These are phyloP conservation scores for Hypothenemus hampei DNA, from an alignment of 1,140 invertebrate genomes.

Conservation along the genomic window DNA sequence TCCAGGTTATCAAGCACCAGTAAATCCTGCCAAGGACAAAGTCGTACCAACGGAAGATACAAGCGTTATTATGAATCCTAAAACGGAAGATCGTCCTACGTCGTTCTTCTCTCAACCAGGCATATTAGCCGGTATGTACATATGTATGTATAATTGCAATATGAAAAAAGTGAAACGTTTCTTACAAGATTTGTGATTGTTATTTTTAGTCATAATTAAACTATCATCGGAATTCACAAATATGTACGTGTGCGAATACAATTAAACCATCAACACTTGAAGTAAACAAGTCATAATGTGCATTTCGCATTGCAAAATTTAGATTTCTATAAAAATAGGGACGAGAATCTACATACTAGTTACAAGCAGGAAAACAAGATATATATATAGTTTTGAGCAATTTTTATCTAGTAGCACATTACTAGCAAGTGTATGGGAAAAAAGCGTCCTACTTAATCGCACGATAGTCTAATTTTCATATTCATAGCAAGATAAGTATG, in stretches of 20 bases:
- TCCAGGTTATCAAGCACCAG: conserved; percentile 4
- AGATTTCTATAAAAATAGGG: no score
- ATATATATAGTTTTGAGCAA: no score
- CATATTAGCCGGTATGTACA: conserved; percentile 90
- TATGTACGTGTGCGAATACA: neutral
- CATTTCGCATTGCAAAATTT: no score
- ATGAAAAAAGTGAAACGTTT: neutral
- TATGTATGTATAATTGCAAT: no score
- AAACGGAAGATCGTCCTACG: conserved; percentile 72
- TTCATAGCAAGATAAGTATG: no score
- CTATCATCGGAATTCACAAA: neutral
- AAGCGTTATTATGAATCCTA: conserved; percentile 68
- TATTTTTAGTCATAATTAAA: neutral
- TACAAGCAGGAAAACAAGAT: no score
- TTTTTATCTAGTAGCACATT: no score
- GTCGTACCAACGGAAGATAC: conserved; percentile 20
- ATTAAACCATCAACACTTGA: neutral
- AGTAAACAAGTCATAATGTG: neutral
- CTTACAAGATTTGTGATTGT: neutral
- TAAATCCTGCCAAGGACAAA: conserved; percentile 11
- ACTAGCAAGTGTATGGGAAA: no score
- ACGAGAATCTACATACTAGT: no score
- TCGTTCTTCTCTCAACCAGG: conserved; percentile 93
- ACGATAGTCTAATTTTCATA: no score
- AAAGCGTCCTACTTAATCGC: no score